Evolutionary conservation across 2,797 vertebrate species (phyloP), one percentile per base, ranked within the genome.

Genomic region (Phaenicophaeus curvirostris): DNA sequence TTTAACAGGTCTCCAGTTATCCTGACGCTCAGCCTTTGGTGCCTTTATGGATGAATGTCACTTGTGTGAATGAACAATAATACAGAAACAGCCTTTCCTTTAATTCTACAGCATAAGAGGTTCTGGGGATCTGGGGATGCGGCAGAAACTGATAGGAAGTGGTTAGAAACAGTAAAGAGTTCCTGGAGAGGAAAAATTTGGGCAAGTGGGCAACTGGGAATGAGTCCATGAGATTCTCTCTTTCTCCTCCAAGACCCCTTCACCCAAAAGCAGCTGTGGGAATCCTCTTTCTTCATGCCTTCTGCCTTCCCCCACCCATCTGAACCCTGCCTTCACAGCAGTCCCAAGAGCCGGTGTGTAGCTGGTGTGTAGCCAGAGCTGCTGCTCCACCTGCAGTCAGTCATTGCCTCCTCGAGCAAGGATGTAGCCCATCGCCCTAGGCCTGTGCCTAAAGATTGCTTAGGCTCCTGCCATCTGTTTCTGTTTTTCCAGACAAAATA

Each of bases 361-460:
- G n/a, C n/a, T n/a, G n/a, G n/a, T n/a, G n/a, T 0, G 0, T 31
- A 19, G 71, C 46, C 0, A 1, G 27, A 63, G 77, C 41, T 7
- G 0, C 46, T 14, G 59, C 18, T 94, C n/a, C 69, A 55, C 25
- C 33, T 33, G 30, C 58, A 37, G 27, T 41, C 78, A 30, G 37
- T 42, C 62, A 3, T 33, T 51, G 58, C 39, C 30, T 88, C 66
- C 85, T 82, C 7, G 0, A 74, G 76, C 74, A 76, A 71, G 90
- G 85, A 69, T 0, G 0, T 25, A 76, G 74, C 59, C 68, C 2
- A 0, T 48, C 1, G 13, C 96, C 84, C 74, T 50, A 85, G 63
- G 94, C 59, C 63, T 28, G 25, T 23, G 71, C 83, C 74, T 90
- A 28, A 93, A 91, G 63, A 71, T 31, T 55, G 50, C 46, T 85